phyloP scores from a whole-genome alignment of 2,113 vertebrate species.

The Clarias magur region DNA sequence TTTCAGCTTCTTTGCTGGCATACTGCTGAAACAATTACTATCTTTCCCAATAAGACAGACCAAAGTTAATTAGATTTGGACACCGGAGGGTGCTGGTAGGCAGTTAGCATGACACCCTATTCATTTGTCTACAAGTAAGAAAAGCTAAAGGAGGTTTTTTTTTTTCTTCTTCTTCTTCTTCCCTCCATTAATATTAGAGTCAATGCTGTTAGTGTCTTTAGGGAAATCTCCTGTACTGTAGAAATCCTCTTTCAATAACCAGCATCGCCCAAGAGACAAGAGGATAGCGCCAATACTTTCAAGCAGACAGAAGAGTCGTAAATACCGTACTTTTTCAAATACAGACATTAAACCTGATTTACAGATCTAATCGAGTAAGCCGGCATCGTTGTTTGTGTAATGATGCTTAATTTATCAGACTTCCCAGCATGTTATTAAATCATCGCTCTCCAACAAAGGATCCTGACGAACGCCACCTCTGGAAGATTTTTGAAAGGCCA shows the following conservation, averaged over 20 bases:
- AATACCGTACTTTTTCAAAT: slow-evolving; percentile 57
- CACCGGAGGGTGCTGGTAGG: slow-evolving; percentile 73
- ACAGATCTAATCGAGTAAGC: slow-evolving; percentile 72
- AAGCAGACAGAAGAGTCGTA: background rate
- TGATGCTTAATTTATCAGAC: slow-evolving; percentile 75
- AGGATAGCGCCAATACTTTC: background rate
- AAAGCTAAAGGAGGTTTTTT: slow-evolving; percentile 64
- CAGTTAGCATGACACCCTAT: slow-evolving; percentile 77
- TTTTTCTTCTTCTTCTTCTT: slow-evolving; percentile 41
- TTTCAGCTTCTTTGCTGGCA: slow-evolving; percentile 75
- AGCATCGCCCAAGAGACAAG: slow-evolving; percentile 54
- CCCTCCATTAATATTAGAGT: slow-evolving; percentile 51
- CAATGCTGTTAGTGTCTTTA: slow-evolving; percentile 34
- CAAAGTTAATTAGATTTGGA: slow-evolving; percentile 79
- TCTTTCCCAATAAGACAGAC: slow-evolving; percentile 75
- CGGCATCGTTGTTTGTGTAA: slow-evolving; percentile 70
- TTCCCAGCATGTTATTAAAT: slow-evolving; percentile 71
- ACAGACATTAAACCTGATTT: slow-evolving; percentile 68
- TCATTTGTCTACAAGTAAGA: slow-evolving; percentile 76
- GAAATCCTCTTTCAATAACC: slow-evolving; percentile 35
- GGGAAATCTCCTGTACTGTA: slow-evolving; percentile 44
- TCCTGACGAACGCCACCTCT: slow-evolving; percentile 68
- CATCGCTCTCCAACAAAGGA: slow-evolving; percentile 72
- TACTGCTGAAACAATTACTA: slow-evolving; percentile 79
- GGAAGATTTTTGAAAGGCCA: background rate